Evolutionary conservation across 2,113 vertebrate genomes (phyloP).

Genomic region (Gracilinanus agilis): DNA sequence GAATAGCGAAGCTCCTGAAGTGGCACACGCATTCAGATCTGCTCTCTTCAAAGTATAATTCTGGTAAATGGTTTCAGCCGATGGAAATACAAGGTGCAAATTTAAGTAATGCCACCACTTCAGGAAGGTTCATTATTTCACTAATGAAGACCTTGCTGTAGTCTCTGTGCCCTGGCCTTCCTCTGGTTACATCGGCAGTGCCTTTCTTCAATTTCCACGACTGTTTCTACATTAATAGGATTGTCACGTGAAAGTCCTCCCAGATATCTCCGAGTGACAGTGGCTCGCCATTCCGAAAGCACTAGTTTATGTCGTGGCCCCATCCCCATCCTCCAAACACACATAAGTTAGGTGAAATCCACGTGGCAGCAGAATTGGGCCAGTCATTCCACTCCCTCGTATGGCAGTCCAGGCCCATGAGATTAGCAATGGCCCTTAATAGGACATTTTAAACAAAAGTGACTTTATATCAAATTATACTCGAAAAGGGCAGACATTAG

Average conservation of each 20-base stretch:
- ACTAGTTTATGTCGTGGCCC: background rate
- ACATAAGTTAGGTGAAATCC: background rate
- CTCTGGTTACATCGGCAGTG: background rate
- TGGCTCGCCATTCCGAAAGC: conserved; percentile 44
- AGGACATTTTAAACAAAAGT: conserved; percentile 78
- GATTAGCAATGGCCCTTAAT: conserved; percentile 74
- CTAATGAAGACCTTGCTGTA: background rate
- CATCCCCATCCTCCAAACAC: background rate
- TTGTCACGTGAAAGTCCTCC: conserved; percentile 18
- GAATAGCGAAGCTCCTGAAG: background rate
- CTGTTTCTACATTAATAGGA: background rate
- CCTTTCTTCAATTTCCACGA: conserved; percentile 29
- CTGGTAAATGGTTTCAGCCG: background rate
- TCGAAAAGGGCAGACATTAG: conserved; percentile 78
- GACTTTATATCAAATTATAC: conserved; percentile 77
- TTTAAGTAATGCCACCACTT: background rate
- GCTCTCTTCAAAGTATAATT: background rate
- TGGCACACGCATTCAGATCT: background rate
- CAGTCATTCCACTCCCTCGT: conserved; percentile 42
- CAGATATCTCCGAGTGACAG: conserved; percentile 51
- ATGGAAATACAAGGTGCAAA: background rate
- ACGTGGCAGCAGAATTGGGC: background rate
- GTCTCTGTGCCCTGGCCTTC: background rate
- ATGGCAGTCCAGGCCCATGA: conserved; percentile 63
- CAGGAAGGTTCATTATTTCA: background rate